A percentile compares a stretch with the other conserved stretches of the same genome.
phyloP scores from a whole-genome alignment of 1,140 invertebrate genomes.

The Tribolium castaneum region DNA sequence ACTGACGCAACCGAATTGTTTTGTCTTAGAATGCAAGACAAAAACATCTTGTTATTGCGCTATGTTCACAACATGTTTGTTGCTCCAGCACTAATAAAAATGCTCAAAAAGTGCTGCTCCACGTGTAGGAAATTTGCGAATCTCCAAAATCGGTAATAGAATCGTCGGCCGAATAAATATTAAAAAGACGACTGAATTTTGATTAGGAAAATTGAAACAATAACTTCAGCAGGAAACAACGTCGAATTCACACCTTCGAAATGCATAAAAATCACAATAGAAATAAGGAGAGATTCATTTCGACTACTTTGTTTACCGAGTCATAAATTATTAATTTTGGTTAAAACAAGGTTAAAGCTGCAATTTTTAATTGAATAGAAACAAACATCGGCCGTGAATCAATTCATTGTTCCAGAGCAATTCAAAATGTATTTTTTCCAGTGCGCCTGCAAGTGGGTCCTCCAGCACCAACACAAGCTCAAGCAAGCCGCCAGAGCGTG shows the following conservation, averaged over 20 bases:
- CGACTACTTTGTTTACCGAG: not conserved
- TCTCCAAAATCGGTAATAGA: no score
- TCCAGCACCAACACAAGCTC: constrained; percentile 71
- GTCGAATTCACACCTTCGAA: not conserved
- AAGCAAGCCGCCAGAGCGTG: constrained; percentile 61
- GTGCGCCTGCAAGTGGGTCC: constrained; percentile 68
- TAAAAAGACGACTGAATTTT: not conserved
- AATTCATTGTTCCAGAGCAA: constrained; percentile 4
- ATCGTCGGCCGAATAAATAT: not conserved
- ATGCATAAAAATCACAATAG: constrained; percentile 7
- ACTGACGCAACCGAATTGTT: not conserved
- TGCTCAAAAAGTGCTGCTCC: not conserved
- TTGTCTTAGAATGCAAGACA: not conserved
- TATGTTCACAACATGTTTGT: not conserved
- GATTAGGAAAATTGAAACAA: not conserved
- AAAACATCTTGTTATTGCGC: constrained; percentile 21
- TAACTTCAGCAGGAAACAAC: not conserved
- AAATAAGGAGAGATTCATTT: not conserved
- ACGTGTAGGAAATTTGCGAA: not conserved
- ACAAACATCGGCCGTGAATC: not conserved
- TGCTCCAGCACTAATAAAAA: not conserved
- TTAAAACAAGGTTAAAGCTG: not conserved
- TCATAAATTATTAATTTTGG: not conserved
- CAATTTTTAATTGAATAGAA: not conserved
- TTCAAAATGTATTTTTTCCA: constrained; percentile 49